A percentile compares a stretch with the other conserved stretches of the same genome.
These are phyloP conservation scores for Coregonus sp. DNA, from an alignment of 2,797 vertebrate genomes.

Conservation along the genomic window DNA sequence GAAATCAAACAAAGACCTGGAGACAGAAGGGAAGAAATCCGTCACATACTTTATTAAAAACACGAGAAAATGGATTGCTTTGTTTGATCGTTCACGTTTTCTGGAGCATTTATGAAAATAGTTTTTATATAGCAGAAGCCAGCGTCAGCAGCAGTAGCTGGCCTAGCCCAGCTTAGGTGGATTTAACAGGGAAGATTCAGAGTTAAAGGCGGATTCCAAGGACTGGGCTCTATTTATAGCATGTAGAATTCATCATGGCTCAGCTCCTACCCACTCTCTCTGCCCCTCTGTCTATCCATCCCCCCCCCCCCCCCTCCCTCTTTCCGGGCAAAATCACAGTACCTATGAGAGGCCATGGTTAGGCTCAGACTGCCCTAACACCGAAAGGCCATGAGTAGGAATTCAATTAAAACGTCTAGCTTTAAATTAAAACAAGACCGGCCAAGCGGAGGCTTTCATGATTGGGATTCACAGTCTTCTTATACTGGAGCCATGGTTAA, in stretches of 20 bases:
- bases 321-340: constrained; percentile 55
- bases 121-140: constrained; percentile 21
- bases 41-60: constrained; percentile 34
- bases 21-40: constrained; percentile 35
- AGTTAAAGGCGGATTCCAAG: constrained; percentile 66
- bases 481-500: background rate
- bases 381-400: background rate
- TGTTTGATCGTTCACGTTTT: constrained; percentile 1
- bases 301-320: constrained; percentile 24
- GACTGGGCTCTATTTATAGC: constrained; percentile 69
- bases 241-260: constrained; percentile 59
- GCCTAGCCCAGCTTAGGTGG: constrained; percentile 41
- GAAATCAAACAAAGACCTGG: constrained; percentile 52
- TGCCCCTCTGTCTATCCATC: constrained; percentile 18
- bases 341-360: constrained; percentile 44
- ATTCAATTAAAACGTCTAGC: background rate
- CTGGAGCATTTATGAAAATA: constrained; percentile 22
- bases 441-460: background rate
- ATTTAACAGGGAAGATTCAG: constrained; percentile 65
- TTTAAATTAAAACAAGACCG: background rate
- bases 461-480: constrained; percentile 19
- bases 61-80: background rate
- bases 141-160: constrained; percentile 41
- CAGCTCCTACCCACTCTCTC: constrained; percentile 12
- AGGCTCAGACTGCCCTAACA: background rate